Percentiles rank a stretch among this genome's conserved stretches.
phyloP scores from a whole-genome alignment of 2,888 invertebrate genomes.

The Ophion slaviceki region DNA sequence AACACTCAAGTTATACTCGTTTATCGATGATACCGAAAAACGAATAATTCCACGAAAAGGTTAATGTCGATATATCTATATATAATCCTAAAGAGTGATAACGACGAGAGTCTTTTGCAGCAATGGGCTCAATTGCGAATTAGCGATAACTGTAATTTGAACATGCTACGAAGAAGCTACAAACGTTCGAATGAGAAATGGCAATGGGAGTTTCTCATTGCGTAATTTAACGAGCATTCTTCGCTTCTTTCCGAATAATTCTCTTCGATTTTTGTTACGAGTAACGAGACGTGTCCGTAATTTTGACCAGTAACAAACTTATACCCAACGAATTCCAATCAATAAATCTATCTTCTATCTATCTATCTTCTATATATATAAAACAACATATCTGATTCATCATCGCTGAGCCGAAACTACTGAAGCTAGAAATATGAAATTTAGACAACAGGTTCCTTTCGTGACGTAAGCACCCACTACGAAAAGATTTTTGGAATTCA shows the following conservation, averaged over 20 bases:
- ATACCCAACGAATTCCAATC: slow-evolving; percentile 40
- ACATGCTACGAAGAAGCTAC: slow-evolving; percentile 65
- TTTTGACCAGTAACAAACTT: not conserved
- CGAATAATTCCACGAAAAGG: slow-evolving; percentile 68
- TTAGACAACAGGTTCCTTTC: no score
- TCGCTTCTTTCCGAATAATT: not conserved
- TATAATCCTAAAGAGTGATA: slow-evolving; percentile 44
- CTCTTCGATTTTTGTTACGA: not conserved
- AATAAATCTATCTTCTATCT: slow-evolving; percentile 35
- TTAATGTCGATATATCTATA: slow-evolving; percentile 67
- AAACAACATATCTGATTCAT: no score
- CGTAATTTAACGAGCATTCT: not conserved
- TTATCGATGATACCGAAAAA: slow-evolving; percentile 49
- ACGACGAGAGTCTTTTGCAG: slow-evolving; percentile 12
- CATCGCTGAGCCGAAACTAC: no score
- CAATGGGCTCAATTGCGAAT: slow-evolving; percentile 71
- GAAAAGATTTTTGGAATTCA: no score
- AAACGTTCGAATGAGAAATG: slow-evolving; percentile 48
- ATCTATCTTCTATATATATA: no score
- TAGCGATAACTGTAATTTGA: slow-evolving; percentile 41
- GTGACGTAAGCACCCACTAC: no score
- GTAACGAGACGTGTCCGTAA: not conserved
- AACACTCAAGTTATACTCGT: slow-evolving; percentile 26
- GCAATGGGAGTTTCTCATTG: slow-evolving; percentile 10
- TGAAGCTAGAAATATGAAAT: no score